A percentile compares a stretch with the other conserved stretches of the same genome.
These are phyloP conservation scores for Drosophila varians DNA, from an alignment of 1,140 invertebrate species.

Conservation along the genomic window DNA sequence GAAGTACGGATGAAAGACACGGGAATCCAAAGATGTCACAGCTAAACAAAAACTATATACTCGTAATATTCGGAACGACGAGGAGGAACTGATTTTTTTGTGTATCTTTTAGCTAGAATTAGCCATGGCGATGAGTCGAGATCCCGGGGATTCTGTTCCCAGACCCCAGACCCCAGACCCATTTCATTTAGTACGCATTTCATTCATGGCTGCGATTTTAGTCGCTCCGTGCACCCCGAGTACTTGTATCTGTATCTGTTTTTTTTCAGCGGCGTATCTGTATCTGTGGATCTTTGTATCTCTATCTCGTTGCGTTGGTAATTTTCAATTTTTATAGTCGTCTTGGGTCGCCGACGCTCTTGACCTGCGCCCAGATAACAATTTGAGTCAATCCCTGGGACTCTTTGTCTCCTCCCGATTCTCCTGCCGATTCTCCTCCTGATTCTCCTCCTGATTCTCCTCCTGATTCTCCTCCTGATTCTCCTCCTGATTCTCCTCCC, in stretches of 20 bases:
- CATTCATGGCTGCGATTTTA: constrained; percentile 68
- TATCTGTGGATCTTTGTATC: constrained; percentile 1
- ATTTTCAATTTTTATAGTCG: constrained; percentile 72
- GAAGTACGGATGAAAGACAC: constrained; percentile 68
- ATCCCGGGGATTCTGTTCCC: constrained; percentile 28
- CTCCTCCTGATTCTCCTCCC: not conserved
- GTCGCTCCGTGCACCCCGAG: constrained; percentile 24
- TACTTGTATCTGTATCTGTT: constrained; percentile 22
- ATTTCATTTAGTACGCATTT: constrained; percentile 73
- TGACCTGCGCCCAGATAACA: constrained; percentile 52
- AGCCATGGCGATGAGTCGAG: constrained; percentile 34
- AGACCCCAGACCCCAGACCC: constrained; percentile 70
- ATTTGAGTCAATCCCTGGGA: constrained; percentile 15
- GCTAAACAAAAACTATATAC: constrained; percentile 51
- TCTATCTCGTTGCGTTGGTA: constrained; percentile 53
- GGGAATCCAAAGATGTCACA: constrained; percentile 35
- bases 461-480: constrained; percentile 1
- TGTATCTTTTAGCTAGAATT: constrained; percentile 44
- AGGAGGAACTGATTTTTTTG: not conserved
- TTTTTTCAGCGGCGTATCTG: constrained; percentile 14
- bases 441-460: constrained; percentile 3
- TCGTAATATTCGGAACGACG: constrained; percentile 13
- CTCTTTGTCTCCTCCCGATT: not conserved
- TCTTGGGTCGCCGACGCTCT: constrained; percentile 56
- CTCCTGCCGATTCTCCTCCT: constrained; percentile 2